Conservation (phyloP, 2,797 vertebrate species). For the Jordanella pulchra region DNA sequence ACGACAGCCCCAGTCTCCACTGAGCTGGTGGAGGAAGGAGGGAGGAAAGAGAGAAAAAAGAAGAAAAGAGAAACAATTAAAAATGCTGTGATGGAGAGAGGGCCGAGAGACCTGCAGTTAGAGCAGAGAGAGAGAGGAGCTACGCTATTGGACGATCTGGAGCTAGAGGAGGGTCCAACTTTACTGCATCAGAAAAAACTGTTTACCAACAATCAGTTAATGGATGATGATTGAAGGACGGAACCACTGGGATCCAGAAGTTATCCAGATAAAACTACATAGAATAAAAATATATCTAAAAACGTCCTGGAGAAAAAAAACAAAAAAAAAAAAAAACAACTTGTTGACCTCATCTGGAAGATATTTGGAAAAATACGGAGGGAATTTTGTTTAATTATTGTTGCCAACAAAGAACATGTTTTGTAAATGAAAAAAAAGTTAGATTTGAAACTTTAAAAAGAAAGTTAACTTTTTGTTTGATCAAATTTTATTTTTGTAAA, state of each 20-base stretch:
- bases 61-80: background rate
- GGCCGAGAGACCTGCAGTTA: background rate
- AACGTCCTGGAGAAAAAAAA: too few relatives aligned
- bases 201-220: too few relatives aligned
- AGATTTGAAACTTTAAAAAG: too few relatives aligned
- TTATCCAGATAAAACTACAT: background rate
- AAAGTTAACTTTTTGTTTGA: too few relatives aligned
- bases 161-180: background rate
- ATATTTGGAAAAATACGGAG: background rate
- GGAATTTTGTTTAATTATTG: too few relatives aligned
- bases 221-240: too few relatives aligned
- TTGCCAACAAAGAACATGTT: background rate
- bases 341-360: background rate
- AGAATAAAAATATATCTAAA: background rate
- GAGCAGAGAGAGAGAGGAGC: background rate
- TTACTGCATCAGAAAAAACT: background rate
- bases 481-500: too few relatives aligned
- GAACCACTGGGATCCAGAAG: background rate
- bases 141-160: background rate
- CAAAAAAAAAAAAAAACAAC: too few relatives aligned
- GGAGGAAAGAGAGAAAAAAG: conserved; percentile 17
- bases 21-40: conserved; percentile 46
- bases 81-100: background rate
- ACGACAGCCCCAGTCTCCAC: conserved; percentile 39
- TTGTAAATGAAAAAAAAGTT: background rate